phyloP scores from a whole-genome alignment of 1,140 invertebrate species.

The Lepidurus arcticus region DNA sequence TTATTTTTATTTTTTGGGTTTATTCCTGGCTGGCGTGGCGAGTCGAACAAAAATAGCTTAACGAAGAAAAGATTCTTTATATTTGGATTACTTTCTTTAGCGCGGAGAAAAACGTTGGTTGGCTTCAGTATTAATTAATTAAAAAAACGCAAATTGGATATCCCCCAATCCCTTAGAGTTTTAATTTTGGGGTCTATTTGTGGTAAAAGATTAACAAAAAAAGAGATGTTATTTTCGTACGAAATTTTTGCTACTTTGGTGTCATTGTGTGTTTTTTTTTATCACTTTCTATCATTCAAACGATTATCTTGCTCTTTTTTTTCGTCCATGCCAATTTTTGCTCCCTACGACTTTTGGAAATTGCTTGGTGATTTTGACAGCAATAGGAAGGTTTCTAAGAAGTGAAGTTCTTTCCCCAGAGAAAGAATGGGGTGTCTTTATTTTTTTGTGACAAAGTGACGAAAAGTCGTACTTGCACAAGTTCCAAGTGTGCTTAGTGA shows the following conservation, averaged over 20 bases:
- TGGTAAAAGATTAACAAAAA: constrained; percentile 3
- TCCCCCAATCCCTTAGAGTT: not conserved
- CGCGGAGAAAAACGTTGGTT: not conserved
- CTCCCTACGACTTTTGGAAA: not conserved
- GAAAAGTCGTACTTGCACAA: not conserved
- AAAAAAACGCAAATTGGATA: not conserved
- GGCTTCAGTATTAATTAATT: constrained; percentile 4
- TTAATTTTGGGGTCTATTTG: not conserved
- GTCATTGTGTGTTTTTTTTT: not conserved
- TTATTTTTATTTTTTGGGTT: too few species aligned
- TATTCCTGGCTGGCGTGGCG: too few species aligned
- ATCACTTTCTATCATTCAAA: not conserved
- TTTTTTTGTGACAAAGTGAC: not conserved
- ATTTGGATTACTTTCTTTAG: not conserved
- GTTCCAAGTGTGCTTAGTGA: constrained; percentile 21
- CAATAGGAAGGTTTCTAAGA: not conserved
- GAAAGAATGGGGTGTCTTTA: too few species aligned
- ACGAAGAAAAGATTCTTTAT: too few species aligned
- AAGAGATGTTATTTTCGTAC: constrained; percentile 22
- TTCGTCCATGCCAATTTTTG: not conserved
- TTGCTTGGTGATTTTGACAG: constrained; percentile 21
- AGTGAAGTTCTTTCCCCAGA: too few species aligned
- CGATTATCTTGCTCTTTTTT: not conserved
- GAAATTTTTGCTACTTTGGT: constrained; percentile 18
- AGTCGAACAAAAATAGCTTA: too few species aligned